Conservation (phyloP, 2,113 vertebrate species). For the Sula dactylatra region DNA sequence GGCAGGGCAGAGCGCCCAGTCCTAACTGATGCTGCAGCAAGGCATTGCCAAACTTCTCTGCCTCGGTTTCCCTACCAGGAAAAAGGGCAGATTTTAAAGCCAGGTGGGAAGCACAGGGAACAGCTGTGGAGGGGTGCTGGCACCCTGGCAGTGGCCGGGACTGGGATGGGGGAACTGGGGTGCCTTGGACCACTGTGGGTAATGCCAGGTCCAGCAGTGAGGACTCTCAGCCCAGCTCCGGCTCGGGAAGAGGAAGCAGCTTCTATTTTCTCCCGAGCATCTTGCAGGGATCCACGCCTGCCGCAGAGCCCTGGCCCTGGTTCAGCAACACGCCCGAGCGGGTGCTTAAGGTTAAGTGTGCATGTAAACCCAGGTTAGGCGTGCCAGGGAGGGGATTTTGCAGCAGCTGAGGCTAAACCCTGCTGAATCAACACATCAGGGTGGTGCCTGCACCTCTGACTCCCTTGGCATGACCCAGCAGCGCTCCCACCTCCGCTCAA, state of each 20-base stretch:
- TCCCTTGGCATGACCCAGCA: background rate
- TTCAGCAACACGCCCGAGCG: background rate
- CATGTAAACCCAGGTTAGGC: background rate
- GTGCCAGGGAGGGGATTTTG: background rate
- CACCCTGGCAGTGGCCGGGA: fast-evolving
- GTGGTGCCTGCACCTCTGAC: background rate
- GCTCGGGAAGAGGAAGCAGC: background rate
- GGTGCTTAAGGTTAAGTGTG: background rate
- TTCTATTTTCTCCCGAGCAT: fast-evolving
- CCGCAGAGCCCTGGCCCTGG: background rate
- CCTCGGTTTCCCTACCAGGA: background rate
- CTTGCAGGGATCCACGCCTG: background rate
- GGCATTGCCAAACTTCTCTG: background rate
- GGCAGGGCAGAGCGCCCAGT: background rate
- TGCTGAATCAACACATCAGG: background rate
- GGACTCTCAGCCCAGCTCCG: too few species aligned
- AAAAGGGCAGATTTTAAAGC: background rate
- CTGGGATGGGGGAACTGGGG: background rate
- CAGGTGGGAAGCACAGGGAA: background rate
- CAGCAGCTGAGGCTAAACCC: background rate
- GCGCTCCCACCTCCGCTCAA: background rate
- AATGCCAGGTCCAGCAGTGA: fast-evolving
- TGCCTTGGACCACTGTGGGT: fast-evolving
- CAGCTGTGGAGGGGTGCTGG: background rate
- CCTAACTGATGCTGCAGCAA: background rate